phyloP scores from a whole-genome alignment of 1,140 invertebrate genomes.

The Radopholus similis region DNA sequence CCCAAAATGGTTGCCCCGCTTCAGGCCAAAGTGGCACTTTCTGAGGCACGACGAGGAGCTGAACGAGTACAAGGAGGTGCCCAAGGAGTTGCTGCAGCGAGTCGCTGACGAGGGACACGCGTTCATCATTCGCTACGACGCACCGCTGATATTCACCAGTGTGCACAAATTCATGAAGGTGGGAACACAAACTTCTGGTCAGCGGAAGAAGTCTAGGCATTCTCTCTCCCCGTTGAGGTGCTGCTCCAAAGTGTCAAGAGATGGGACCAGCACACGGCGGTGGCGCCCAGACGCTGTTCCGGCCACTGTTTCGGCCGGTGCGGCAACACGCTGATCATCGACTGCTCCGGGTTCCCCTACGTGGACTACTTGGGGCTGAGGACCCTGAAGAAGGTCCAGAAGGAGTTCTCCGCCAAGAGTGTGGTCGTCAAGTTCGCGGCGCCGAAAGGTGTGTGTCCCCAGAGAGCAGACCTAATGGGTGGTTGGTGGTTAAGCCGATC shows the following conservation, averaged over 20 bases:
- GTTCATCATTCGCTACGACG: constrained; percentile 55
- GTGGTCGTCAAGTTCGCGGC: constrained; percentile 46
- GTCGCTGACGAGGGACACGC: constrained; percentile 41
- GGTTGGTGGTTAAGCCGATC: constrained; percentile 29
- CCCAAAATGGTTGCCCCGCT: background rate
- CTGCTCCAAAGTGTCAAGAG: constrained; percentile 29
- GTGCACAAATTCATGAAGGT: constrained; percentile 52
- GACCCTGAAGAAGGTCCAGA: constrained; percentile 50
- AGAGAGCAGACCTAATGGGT: too few species aligned
- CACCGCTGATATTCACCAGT: constrained; percentile 54
- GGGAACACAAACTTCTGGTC: background rate
- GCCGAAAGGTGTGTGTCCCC: constrained; percentile 45
- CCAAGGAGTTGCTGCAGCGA: constrained; percentile 45
- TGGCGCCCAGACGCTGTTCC: constrained; percentile 9
- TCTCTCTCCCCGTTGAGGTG: background rate
- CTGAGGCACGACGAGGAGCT: constrained; percentile 40
- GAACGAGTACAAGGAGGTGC: constrained; percentile 39
- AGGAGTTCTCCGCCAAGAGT: constrained; percentile 35
- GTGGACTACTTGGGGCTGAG: constrained; percentile 51
- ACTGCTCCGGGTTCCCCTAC: constrained; percentile 55
- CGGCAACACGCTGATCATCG: constrained; percentile 44
- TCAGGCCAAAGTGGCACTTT: constrained; percentile 54
- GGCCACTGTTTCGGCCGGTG: too few species aligned
- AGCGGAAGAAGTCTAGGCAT: too few species aligned
- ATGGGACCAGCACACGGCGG: constrained; percentile 30